phyloP scores from a whole-genome alignment of 2,113 vertebrate genomes.

The Lampris incognitus region DNA sequence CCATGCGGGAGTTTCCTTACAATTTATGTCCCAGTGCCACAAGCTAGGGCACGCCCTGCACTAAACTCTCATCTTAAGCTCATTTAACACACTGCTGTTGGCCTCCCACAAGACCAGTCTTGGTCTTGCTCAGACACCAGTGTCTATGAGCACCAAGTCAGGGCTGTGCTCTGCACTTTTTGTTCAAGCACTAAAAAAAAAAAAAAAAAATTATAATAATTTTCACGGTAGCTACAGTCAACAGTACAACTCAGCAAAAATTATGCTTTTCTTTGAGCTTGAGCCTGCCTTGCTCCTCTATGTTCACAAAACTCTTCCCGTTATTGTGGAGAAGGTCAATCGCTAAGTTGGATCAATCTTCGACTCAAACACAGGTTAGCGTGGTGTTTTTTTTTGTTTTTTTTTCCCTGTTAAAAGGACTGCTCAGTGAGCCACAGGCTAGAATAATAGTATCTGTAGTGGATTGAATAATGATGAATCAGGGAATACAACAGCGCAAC shows the following conservation, averaged over 20 bases:
- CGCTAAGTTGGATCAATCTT: conserved; percentile 33
- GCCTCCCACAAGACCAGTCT: conserved; percentile 66
- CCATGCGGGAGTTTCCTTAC: conserved; percentile 69
- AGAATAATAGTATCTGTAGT: conserved; percentile 39
- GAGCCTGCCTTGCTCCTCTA: background rate
- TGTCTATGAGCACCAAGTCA: conserved; percentile 41
- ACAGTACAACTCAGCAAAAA: no score
- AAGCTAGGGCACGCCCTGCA: conserved; percentile 75
- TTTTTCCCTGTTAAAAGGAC: no score
- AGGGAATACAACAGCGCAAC: conserved; percentile 44
- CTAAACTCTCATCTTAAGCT: conserved; percentile 73
- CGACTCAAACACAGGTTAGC: background rate
- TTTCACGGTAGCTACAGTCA: no score
- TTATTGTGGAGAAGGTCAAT: conserved; percentile 25
- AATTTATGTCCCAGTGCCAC: conserved; percentile 77
- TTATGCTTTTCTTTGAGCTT: background rate
- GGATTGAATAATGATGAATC: conserved; percentile 43
- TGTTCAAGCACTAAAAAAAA: background rate
- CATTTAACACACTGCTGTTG: conserved; percentile 69
- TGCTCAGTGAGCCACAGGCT: background rate
- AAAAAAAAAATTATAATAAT: no score
- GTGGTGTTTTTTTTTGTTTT: no score
- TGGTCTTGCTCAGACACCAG: conserved; percentile 25
- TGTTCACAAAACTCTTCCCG: conserved; percentile 37
- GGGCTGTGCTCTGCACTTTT: conserved; percentile 14